phyloP scores from a whole-genome alignment of 2,888 invertebrate species.

The Phlogophora meticulosa region DNA sequence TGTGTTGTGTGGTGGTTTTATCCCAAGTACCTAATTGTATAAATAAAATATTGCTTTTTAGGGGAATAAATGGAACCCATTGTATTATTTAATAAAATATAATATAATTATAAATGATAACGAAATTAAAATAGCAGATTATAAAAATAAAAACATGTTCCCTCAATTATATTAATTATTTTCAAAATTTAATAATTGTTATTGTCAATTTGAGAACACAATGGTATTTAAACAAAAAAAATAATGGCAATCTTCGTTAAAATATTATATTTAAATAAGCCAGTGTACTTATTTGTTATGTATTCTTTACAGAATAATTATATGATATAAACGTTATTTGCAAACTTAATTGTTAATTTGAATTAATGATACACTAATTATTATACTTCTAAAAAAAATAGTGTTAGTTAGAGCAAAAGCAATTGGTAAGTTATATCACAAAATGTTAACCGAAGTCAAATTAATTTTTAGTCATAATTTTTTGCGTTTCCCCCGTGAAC shows the following conservation, averaged over 20 bases:
- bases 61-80: conserved; percentile 22
- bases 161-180: conserved; percentile 24
- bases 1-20: conserved; percentile 50
- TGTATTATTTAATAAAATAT: conserved; percentile 26
- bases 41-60: conserved; percentile 51
- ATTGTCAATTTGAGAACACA: conserved; percentile 35
- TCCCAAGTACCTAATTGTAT: conserved; percentile 44
- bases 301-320: conserved; percentile 15
- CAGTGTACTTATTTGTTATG: neutral
- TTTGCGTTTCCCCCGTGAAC: conserved; percentile 64
- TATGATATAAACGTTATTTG: neutral
- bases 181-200: conserved; percentile 23
- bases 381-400: conserved; percentile 28
- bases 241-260: neutral
- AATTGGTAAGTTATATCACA: conserved; percentile 80
- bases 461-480: conserved; percentile 75
- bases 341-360: too few species aligned
- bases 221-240: conserved; percentile 7
- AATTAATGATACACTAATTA: too few species aligned
- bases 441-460: conserved; percentile 82
- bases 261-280: neutral
- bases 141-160: conserved; percentile 1
- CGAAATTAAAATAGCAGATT: conserved; percentile 22
- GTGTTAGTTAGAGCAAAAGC: conserved; percentile 68
- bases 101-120: conserved; percentile 14